Percentiles rank a stretch among this genome's conserved stretches.
Evolutionary conservation across 1,140 invertebrate genomes (phyloP).

Genomic region (Panulirus ornatus): DNA sequence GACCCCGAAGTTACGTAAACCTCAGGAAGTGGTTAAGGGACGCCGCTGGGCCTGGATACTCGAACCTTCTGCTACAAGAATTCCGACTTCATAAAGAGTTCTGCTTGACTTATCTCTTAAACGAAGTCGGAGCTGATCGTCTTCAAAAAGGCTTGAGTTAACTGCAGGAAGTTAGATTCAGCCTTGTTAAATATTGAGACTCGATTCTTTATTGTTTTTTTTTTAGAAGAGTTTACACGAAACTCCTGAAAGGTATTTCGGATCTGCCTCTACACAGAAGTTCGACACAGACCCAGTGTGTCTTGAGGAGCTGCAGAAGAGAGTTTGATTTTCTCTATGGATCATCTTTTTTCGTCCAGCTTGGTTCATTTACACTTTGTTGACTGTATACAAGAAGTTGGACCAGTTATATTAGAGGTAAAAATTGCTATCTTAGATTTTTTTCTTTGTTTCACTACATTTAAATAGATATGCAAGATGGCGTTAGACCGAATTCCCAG

Average conservation of each 20-base stretch:
- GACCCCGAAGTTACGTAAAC: neutral
- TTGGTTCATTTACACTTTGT: neutral
- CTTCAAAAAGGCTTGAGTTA: too few species aligned
- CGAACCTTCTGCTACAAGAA: too few species aligned
- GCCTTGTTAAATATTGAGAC: too few species aligned
- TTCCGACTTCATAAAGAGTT: too few species aligned
- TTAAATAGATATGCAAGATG: neutral
- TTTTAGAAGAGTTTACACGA: too few species aligned
- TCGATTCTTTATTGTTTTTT: too few species aligned
- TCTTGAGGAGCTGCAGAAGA: neutral
- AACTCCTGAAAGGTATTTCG: too few species aligned
- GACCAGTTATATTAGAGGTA: neutral
- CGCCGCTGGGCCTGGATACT: neutral
- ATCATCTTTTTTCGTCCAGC: neutral
- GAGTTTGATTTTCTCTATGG: conserved; percentile 12
- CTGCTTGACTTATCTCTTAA: too few species aligned
- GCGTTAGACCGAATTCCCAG: neutral
- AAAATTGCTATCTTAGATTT: neutral
- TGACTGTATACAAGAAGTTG: neutral
- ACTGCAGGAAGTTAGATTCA: too few species aligned
- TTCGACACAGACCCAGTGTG: neutral
- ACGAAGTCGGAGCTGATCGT: too few species aligned
- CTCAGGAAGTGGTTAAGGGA: neutral
- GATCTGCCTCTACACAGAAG: too few species aligned
- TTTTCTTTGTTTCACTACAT: too few species aligned